A percentile compares a stretch with the other conserved stretches of the same genome.
phyloP scores from a whole-genome alignment of 2,888 invertebrate species.

The Lepidocyrtoides sp. region DNA sequence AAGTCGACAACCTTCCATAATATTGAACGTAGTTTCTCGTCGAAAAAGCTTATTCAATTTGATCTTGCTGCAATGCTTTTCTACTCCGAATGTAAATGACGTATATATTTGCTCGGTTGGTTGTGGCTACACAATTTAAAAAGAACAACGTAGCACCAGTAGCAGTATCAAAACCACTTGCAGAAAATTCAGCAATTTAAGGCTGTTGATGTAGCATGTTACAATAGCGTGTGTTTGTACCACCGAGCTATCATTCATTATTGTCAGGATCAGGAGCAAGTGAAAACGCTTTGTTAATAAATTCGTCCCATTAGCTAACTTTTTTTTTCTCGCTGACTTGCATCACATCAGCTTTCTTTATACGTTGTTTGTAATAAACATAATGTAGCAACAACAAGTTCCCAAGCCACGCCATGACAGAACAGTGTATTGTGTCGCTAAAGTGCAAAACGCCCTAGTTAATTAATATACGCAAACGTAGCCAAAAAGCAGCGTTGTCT shows the following conservation, averaged over 20 bases:
- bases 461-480: neutral
- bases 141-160: no score
- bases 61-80: neutral
- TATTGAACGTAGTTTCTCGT: neutral
- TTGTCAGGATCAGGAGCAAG: neutral
- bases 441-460: neutral
- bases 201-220: neutral
- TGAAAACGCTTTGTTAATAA: neutral
- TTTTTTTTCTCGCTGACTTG: neutral
- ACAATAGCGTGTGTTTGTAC: no score
- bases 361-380: neutral
- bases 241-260: neutral
- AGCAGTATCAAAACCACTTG: slow-evolving; percentile 15
- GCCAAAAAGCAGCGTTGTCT: neutral
- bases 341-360: neutral
- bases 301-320: neutral
- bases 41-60: neutral
- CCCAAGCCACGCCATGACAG: neutral
- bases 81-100: neutral
- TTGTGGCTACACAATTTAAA: no score
- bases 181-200: neutral
- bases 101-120: neutral
- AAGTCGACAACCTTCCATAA: slow-evolving; percentile 46
- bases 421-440: neutral
- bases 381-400: no score